phyloP scores from a whole-genome alignment of 2,888 invertebrate species.

The Mactromeris polynyma region DNA sequence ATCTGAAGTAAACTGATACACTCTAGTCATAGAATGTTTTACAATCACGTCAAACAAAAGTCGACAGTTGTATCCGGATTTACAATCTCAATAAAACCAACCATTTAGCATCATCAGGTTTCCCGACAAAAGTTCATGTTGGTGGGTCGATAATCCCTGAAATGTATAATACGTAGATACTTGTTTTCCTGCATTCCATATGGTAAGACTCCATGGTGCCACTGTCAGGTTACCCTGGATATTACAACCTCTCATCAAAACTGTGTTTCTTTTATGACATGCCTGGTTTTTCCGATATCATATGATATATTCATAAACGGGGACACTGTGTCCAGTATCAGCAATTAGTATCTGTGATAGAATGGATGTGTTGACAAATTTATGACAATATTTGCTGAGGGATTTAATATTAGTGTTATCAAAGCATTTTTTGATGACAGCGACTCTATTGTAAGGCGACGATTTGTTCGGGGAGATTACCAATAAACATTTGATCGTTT shows the following conservation, averaged over 20 bases:
- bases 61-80: background rate
- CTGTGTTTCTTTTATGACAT: background rate
- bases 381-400: background rate
- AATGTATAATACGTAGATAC: background rate
- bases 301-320: too few relatives aligned
- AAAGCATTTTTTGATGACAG: background rate
- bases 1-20: too few relatives aligned
- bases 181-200: background rate
- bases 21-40: too few relatives aligned
- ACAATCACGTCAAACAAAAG: background rate
- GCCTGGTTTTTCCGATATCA: background rate
- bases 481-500: background rate
- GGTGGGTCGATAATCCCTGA: background rate
- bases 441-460: background rate
- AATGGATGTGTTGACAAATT: background rate
- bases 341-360: background rate
- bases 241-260: background rate
- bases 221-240: background rate
- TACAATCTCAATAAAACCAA: background rate
- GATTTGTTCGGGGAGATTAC: background rate
- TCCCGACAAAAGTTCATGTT: background rate
- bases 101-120: background rate
- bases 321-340: too few relatives aligned
- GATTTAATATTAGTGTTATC: background rate
- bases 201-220: background rate